A percentile compares a stretch with the other conserved stretches of the same genome.
These are phyloP conservation scores for Cyphomyrus plagiostoma DNA, from an alignment of 2,113 vertebrate genomes.

Conservation along the genomic window DNA sequence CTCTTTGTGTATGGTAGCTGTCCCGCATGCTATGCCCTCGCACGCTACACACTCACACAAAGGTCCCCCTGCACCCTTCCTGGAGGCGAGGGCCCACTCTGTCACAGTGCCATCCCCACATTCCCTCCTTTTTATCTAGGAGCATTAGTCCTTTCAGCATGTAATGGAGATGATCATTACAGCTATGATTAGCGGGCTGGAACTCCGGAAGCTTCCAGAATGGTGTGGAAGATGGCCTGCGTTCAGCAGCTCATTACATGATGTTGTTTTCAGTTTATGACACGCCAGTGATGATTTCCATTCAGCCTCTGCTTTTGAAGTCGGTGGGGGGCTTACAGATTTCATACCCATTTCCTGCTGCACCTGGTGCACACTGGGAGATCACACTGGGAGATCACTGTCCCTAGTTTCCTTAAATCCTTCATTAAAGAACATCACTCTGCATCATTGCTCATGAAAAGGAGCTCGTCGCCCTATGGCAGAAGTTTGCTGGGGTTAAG, in stretches of 20 bases:
- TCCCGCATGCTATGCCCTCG: background rate
- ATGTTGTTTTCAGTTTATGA: background rate
- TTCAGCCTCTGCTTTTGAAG: background rate
- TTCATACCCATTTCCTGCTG: no score
- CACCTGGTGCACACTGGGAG: no score
- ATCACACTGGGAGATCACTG: no score
- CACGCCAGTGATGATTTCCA: background rate
- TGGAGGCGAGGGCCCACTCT: background rate
- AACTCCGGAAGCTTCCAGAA: background rate
- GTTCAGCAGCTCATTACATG: background rate
- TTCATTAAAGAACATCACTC: background rate
- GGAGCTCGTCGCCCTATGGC: background rate
- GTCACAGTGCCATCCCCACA: background rate
- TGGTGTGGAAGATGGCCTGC: background rate
- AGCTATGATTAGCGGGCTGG: background rate
- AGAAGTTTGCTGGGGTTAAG: background rate
- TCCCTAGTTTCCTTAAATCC: no score
- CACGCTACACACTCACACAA: no score
- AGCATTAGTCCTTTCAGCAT: background rate
- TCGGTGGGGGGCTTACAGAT: no score
- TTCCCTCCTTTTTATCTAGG: background rate
- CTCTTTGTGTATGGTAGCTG: slow-evolving; percentile 40
- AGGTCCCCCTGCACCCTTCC: background rate
- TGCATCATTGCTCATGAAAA: background rate
- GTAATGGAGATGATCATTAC: background rate